These are phyloP conservation scores for Brachycybe producta DNA, from an alignment of 2,888 invertebrate species.

Conservation along the genomic window DNA sequence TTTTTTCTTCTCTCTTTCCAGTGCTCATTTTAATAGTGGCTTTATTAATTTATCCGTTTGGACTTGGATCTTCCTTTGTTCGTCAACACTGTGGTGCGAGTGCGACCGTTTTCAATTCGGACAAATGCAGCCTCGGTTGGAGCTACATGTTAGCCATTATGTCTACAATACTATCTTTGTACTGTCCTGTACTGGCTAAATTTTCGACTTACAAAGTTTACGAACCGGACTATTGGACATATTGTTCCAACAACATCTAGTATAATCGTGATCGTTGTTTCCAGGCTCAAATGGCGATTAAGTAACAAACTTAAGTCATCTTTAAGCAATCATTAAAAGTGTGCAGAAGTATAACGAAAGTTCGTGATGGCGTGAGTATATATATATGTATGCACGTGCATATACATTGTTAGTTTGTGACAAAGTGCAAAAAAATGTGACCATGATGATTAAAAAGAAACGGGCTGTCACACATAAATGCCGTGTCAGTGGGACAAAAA, in stretches of 20 bases:
- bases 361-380: too few relatives aligned
- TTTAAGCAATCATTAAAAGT: too few relatives aligned
- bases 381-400: too few relatives aligned
- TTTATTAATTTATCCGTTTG: conserved; percentile 35
- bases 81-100: conserved; percentile 32
- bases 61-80: conserved; percentile 34
- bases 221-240: conserved; percentile 17
- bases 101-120: conserved; percentile 29
- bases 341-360: too few relatives aligned
- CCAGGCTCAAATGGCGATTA: too few relatives aligned
- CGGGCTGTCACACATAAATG: too few relatives aligned
- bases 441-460: too few relatives aligned
- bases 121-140: conserved; percentile 36
- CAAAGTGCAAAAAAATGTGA: too few relatives aligned
- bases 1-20: conserved; percentile 27
- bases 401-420: too few relatives aligned
- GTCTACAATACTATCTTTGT: conserved; percentile 34
- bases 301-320: too few relatives aligned
- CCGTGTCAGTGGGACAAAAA: too few relatives aligned
- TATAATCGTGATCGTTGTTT: too few relatives aligned
- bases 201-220: conserved; percentile 23
- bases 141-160: conserved; percentile 36
- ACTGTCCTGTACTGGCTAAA: conserved; percentile 35
- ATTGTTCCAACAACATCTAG: conserved; percentile 15
- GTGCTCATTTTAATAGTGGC: conserved; percentile 34